phyloP scores from a whole-genome alignment of 2,797 vertebrate genomes.

The Limosa lapponica region DNA sequence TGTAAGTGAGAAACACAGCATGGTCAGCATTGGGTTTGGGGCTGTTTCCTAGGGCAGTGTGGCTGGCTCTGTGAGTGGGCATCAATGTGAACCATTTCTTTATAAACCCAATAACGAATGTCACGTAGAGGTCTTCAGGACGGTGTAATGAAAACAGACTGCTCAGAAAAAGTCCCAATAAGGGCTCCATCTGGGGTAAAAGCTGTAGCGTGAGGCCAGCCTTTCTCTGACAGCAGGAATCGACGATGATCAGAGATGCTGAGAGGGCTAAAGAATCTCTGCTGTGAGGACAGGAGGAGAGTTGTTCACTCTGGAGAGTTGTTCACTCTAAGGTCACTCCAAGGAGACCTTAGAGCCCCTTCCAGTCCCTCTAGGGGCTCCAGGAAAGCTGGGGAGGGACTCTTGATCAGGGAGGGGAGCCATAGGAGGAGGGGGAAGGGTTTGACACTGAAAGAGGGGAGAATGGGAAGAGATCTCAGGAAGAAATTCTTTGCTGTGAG shows the following conservation, averaged over 20 bases:
- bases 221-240: neutral
- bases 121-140: neutral
- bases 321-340: too few species aligned
- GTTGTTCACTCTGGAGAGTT: neutral
- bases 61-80: neutral
- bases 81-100: neutral
- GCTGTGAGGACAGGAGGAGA: neutral
- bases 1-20: fast-evolving
- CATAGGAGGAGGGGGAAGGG: neutral
- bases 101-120: neutral
- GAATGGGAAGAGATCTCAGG: neutral
- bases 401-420: neutral
- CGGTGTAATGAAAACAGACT: fast-evolving
- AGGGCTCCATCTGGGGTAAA: neutral
- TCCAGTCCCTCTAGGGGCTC: neutral
- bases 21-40: neutral
- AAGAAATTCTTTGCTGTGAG: neutral
- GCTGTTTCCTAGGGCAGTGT: neutral
- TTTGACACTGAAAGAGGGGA: neutral
- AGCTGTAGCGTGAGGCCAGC: neutral
- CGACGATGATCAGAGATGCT: neutral
- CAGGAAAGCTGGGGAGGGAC: neutral
- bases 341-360: neutral
- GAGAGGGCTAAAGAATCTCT: neutral
- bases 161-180: neutral